Conservation (phyloP, 2,113 vertebrate genomes). For the Vimba vimba region DNA sequence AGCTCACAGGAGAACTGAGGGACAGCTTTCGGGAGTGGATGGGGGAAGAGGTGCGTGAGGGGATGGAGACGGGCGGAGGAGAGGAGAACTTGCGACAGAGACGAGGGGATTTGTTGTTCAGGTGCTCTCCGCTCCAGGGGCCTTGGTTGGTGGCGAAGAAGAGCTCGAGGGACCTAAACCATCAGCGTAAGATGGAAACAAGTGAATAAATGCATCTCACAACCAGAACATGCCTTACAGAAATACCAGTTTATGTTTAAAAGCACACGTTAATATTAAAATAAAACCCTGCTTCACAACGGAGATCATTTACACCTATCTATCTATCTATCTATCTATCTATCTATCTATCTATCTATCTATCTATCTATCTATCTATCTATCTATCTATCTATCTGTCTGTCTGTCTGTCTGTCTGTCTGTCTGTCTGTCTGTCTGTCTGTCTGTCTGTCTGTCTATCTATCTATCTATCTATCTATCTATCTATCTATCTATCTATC, state of each 20-base stretch:
- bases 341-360: not conserved
- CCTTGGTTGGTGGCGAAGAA: slow-evolving; percentile 92
- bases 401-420: not conserved
- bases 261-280: too few relatives aligned
- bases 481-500: not conserved
- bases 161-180: slow-evolving; percentile 87
- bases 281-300: too few relatives aligned
- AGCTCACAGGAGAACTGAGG: slow-evolving; percentile 84
- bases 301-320: not conserved
- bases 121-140: slow-evolving; percentile 80
- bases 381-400: not conserved
- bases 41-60: slow-evolving; percentile 88
- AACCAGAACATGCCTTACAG: not conserved
- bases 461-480: not conserved
- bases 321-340: not conserved
- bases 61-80: slow-evolving; percentile 85
- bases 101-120: slow-evolving; percentile 87
- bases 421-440: not conserved
- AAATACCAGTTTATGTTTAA: not conserved
- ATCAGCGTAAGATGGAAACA: not conserved
- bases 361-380: not conserved
- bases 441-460: not conserved
- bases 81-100: slow-evolving; percentile 94
- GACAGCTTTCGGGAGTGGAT: slow-evolving; percentile 90
- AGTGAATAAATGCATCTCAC: not conserved